These are phyloP conservation scores for Cyprichromis sp. DNA, from an alignment of 2,113 vertebrate species.

Conservation along the genomic window DNA sequence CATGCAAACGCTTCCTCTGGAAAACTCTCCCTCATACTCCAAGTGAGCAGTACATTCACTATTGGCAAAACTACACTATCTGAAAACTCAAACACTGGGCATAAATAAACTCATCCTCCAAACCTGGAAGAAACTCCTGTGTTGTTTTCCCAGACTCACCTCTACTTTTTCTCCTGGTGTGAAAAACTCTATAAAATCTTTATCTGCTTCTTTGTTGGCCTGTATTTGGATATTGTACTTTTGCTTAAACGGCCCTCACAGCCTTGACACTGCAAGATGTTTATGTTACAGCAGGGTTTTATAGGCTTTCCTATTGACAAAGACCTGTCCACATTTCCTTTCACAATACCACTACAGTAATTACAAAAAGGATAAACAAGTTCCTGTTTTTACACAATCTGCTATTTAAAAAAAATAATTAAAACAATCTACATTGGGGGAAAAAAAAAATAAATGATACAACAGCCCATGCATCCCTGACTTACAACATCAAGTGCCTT, in stretches of 20 bases:
- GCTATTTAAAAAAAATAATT: rapidly evolving
- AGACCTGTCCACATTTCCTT: not conserved
- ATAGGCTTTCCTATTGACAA: not conserved
- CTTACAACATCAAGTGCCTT: not conserved
- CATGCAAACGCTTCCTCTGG: rapidly evolving
- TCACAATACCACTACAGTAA: not conserved
- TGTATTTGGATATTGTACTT: not conserved
- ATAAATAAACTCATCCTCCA: not conserved
- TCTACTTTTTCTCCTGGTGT: not conserved
- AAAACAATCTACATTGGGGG: not conserved
- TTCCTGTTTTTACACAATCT: not conserved
- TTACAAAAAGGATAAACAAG: rapidly evolving
- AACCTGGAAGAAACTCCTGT: not conserved
- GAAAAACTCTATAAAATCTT: not conserved
- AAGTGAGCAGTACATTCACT: not conserved
- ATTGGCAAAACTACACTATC: not conserved
- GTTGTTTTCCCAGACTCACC: not conserved
- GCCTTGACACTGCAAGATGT: not conserved
- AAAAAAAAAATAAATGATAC: rapidly evolving
- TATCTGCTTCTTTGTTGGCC: rapidly evolving
- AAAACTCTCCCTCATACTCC: not conserved
- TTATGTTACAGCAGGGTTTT: not conserved
- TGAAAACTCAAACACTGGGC: not conserved
- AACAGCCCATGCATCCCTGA: not conserved
- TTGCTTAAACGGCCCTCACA: not conserved